Percentiles rank a stretch among this genome's conserved stretches.
These are phyloP conservation scores for Diogma glabrata DNA, from an alignment of 2,888 invertebrate genomes.

Conservation along the genomic window DNA sequence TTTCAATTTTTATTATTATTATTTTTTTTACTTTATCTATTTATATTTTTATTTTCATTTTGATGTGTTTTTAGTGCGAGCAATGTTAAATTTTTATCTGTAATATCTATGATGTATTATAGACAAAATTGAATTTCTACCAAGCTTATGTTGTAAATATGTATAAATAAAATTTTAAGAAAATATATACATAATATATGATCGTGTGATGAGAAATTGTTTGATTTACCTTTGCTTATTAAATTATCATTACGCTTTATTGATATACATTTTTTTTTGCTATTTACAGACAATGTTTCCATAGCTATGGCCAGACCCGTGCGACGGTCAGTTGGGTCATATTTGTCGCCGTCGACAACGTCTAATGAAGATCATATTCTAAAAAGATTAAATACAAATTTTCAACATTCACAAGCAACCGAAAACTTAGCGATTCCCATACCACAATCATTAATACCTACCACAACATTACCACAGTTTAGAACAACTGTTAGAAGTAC, in stretches of 20 bases:
- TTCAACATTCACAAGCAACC: neutral
- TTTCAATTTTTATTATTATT: too few relatives aligned
- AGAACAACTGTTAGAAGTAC: conserved; percentile 2
- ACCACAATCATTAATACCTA: neutral
- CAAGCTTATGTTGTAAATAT: conserved; percentile 3
- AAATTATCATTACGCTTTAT: neutral
- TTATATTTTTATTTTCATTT: too few relatives aligned
- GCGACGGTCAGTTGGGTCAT: conserved; percentile 33
- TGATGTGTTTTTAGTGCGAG: too few relatives aligned
- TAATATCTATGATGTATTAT: too few relatives aligned
- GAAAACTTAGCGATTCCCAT: neutral
- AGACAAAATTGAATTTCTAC: conserved; percentile 3
- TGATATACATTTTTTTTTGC: neutral
- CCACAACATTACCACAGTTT: neutral
- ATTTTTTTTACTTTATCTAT: too few relatives aligned
- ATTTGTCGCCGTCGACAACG: conserved; percentile 22
- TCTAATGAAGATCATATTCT: too few relatives aligned
- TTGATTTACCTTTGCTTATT: too few relatives aligned
- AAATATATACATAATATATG: too few relatives aligned
- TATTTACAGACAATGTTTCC: conserved; percentile 34
- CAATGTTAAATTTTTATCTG: too few relatives aligned
- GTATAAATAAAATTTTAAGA: too few relatives aligned
- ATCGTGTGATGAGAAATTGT: too few relatives aligned
- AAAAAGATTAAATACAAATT: conserved; percentile 14
- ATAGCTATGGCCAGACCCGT: conserved; percentile 39